Base-by-base conservation (phyloP, 2,888 invertebrate species). In the Acleris sparsana region DNA sequence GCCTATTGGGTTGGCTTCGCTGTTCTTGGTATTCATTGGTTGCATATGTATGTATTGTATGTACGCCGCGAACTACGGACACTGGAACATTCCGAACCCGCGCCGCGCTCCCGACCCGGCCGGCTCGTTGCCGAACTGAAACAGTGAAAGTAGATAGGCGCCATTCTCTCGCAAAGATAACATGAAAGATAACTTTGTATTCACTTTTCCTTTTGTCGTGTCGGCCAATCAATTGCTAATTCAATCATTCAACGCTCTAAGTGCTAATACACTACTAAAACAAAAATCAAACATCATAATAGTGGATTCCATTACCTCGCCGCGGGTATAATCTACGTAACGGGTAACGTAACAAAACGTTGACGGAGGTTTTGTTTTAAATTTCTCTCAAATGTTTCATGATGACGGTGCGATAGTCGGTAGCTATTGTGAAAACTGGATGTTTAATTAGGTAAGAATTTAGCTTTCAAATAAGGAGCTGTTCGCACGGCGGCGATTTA, bases 121-220 rank as follows among this genome's bases (percentile, higher is more conserved):
- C 52, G 57, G 7, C 58, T 25, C 61, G 52, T 69, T 66, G 68
- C 67, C 67, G 46, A 59, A 66, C 65, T 67, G 60, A 66, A 66
- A 67, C 52, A 71, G 69, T 63, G 69, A 72, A 72, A 72, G 71
- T 72, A 62, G 52, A 58, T 87, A 78, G 75, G 78, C 79, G 81
- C 75, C 66, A 66, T 85, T 83, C 83, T 80, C 78, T 77, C 71
- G 71, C 73, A 68, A 62, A 85, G 85, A 87, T 83, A 80, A 83
- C 79, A 78, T 72, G 73, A 75, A 68, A 78, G 86, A 83, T 87
- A 84, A 82, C 73, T 78, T 79, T 74, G 78, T 73, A 78, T 74
- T 75, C 78, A 83, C 82, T 83, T 81, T 85, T 83, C 79, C 76
- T 76, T 82, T 76, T 82, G 81, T 80, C 81, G 79, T 79, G 73